These are phyloP conservation scores for Steatornis caripensis DNA, from an alignment of 2,113 vertebrate species.

Conservation along the genomic window DNA sequence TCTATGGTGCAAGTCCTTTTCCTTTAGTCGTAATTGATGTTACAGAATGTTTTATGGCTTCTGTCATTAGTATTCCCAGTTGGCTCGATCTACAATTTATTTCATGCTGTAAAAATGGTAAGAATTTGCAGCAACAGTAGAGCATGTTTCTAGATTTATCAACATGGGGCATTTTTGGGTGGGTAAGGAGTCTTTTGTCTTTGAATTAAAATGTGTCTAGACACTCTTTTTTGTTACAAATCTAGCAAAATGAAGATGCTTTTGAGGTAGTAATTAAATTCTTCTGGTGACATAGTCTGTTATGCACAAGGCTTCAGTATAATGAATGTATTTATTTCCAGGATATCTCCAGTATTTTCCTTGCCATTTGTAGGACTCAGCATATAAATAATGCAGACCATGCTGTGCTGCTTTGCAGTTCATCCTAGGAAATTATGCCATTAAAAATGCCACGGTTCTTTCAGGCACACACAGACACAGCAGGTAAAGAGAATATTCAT, in stretches of 20 bases:
- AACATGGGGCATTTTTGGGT: background rate
- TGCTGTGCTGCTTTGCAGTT: conserved; percentile 44
- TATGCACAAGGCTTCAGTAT: background rate
- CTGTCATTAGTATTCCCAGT: conserved; percentile 5
- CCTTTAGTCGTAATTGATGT: conserved; percentile 29
- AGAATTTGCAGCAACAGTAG: background rate
- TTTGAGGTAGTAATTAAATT: conserved; percentile 28
- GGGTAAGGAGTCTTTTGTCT: conserved; percentile 2
- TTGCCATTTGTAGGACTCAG: conserved; percentile 43
- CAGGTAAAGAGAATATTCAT: conserved; percentile 27
- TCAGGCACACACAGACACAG: background rate
- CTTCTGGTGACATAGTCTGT: background rate
- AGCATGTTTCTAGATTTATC: background rate
- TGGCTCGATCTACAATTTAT: background rate
- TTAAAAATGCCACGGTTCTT: conserved; percentile 41
- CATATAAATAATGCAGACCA: conserved; percentile 77
- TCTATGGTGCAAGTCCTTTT: conserved; percentile 14
- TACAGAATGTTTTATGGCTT: conserved; percentile 22
- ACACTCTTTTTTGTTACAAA: background rate
- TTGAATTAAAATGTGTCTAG: conserved; percentile 1
- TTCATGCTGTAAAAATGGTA: background rate
- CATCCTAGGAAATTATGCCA: conserved; percentile 64
- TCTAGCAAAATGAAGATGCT: background rate
- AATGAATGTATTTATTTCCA: conserved; percentile 64
- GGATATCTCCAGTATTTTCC: conserved; percentile 56